Evolutionary conservation across 2,113 vertebrate species (phyloP).

Genomic region (Trogon melanurus): DNA sequence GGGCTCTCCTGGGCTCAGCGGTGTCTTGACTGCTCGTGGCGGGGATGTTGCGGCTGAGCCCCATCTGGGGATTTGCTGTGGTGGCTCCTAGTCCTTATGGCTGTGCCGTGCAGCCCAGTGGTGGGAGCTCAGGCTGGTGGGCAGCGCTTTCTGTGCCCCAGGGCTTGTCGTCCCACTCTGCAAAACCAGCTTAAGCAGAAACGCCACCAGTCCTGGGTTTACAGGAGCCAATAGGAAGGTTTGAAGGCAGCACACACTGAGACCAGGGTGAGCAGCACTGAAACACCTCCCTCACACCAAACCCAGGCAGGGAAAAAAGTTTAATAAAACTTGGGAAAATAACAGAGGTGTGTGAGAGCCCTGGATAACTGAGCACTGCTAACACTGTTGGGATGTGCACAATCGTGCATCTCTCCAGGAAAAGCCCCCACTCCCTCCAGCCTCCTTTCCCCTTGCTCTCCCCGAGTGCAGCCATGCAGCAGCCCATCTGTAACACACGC

Average conservation of each 20-base stretch:
- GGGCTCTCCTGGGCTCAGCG: not conserved
- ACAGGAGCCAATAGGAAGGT: rapidly evolving
- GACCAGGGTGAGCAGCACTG: rapidly evolving
- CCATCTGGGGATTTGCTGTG: not conserved
- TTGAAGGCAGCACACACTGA: not conserved
- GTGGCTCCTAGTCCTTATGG: rapidly evolving
- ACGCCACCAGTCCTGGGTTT: rapidly evolving
- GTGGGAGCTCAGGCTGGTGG: not conserved
- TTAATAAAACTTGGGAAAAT: not conserved
- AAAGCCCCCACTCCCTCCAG: not conserved
- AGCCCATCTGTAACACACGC: rapidly evolving
- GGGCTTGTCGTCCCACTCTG: not conserved
- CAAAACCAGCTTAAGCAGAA: not conserved
- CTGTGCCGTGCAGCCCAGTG: rapidly evolving
- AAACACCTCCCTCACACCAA: not conserved
- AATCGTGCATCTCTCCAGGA: rapidly evolving
- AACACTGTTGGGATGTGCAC: rapidly evolving
- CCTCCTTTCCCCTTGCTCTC: not conserved
- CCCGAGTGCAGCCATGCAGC: rapidly evolving
- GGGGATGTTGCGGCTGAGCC: not conserved
- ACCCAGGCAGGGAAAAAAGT: not conserved
- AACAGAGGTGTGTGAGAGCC: not conserved
- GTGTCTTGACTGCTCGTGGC: not conserved
- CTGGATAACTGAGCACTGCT: rapidly evolving
- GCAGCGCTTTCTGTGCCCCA: not conserved